Conservation (phyloP, 2,888 invertebrate genomes). For the Trilocha varians region DNA sequence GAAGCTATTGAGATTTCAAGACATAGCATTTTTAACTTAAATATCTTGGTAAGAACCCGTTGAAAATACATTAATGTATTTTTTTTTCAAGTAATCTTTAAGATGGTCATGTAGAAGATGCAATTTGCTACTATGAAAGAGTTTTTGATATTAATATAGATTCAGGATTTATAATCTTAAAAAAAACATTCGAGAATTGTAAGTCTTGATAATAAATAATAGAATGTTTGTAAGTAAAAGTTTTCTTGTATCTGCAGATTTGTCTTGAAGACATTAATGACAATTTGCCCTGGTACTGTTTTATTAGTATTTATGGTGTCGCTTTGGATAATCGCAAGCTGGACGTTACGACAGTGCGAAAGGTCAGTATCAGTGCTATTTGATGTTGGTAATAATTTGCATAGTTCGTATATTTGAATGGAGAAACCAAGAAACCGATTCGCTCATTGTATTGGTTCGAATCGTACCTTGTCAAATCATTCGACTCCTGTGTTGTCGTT, state of each 20-base stretch:
- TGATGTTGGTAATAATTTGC: constrained; percentile 26
- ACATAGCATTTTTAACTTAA: too few relatives aligned
- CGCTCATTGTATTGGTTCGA: constrained; percentile 16
- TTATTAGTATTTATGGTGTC: constrained; percentile 99
- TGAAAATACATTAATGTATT: too few relatives aligned
- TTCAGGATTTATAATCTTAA: neutral
- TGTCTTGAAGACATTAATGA: constrained; percentile 99
- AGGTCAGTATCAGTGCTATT: constrained; percentile 78
- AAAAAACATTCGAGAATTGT: neutral
- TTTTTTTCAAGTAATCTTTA: too few relatives aligned
- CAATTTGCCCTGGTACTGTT: constrained; percentile 98
- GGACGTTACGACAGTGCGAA: constrained; percentile 99
- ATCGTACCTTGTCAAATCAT: constrained; percentile 8
- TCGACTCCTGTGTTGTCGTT: constrained; percentile 18
- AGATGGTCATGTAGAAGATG: too few relatives aligned
- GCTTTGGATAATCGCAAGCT: constrained; percentile 99
- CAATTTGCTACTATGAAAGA: too few relatives aligned
- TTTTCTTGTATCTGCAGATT: constrained; percentile 68
- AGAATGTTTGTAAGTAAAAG: neutral
- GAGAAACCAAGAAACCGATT: constrained; percentile 10
- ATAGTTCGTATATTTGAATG: constrained; percentile 16
- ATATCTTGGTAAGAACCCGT: too few relatives aligned
- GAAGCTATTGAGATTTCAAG: too few relatives aligned
- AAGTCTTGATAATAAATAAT: neutral
- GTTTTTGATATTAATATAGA: too few relatives aligned